Base-by-base conservation (phyloP, 2,888 invertebrate species). In the Diarsia dahlii region DNA sequence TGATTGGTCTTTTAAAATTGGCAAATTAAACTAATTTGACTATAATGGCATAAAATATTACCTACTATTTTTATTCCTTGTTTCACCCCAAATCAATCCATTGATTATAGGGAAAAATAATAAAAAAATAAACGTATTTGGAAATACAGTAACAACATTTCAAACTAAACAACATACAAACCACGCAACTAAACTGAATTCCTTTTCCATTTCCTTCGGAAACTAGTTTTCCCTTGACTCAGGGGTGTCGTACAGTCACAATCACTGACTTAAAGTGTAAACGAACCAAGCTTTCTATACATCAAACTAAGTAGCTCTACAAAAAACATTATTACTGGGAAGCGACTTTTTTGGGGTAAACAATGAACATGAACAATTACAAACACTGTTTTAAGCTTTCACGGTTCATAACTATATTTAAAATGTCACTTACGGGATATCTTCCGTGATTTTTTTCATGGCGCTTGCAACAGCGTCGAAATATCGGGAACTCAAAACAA, bases 181-280 rank as follows among this genome's bases (percentile, higher is more conserved):
- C 39, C 63, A 15, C 52, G 50, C 15, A 70, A 78, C 74, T 66
- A 70, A 73, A 82, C 64, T 72, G 69, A 63, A 82, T 73, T 69
- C 23, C 48, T 48, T 78, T 77, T 74, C 46, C 68, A 86, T 80
- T 83, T 78, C 80, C 84, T 70, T 67, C 46, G 39, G 67, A 67
- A 85, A 78, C 76, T 86, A 86, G 80, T 87, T 85, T 76, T 28
- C 58, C 85, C 82, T 56, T 60, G 15, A 71, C 52, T 67, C 23
- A 67, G 46, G 75, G 73, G 76, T 56, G 58, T 52, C 10, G 71
- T 72, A 63, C 63, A 63, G 45, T 63, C 45, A 15, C 45, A 3
- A 63, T 1, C 39, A n/a, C 2, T 13, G 8, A 34, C n/a, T 28
- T 28, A 6, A 6, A 15, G 5, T 54, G n/a, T 23, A 13, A 13